Percentiles rank a stretch among this genome's conserved stretches.
Conservation (phyloP, 2,113 vertebrate genomes). For the Cisticola juncidis region DNA sequence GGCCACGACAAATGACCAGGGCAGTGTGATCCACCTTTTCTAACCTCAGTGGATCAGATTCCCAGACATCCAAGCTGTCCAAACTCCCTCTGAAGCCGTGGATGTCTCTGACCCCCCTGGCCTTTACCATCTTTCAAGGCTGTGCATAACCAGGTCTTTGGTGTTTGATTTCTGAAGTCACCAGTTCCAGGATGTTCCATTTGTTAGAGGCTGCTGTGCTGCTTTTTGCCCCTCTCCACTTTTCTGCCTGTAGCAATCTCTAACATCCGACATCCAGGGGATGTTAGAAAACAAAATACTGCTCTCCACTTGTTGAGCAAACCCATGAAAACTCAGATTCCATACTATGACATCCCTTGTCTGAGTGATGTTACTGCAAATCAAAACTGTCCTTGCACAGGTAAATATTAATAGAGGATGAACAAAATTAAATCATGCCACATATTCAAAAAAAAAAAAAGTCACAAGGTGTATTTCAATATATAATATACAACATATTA, state of each 20-base stretch:
- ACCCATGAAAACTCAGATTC: background rate
- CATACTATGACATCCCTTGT: background rate
- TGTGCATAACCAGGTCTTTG: background rate
- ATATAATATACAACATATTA: accelerated
- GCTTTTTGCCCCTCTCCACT: background rate
- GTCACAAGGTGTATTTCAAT: background rate
- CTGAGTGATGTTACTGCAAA: background rate
- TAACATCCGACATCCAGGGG: background rate
- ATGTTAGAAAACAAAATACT: background rate
- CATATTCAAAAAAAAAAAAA: background rate
- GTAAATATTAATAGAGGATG: background rate
- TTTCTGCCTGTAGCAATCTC: background rate
- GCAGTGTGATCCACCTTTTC: background rate
- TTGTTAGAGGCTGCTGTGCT: background rate
- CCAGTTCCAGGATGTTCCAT: background rate
- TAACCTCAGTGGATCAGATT: background rate
- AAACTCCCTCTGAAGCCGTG: background rate
- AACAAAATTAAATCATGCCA: background rate
- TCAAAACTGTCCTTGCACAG: background rate
- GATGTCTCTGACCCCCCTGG: background rate
- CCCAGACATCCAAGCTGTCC: background rate
- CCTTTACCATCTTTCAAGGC: background rate
- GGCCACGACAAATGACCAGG: background rate
- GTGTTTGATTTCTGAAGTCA: background rate
- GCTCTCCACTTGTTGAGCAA: background rate